A percentile compares a stretch with the other conserved stretches of the same genome.
Conservation (phyloP, 2,797 vertebrate genomes). For the Clarias pachynema region DNA sequence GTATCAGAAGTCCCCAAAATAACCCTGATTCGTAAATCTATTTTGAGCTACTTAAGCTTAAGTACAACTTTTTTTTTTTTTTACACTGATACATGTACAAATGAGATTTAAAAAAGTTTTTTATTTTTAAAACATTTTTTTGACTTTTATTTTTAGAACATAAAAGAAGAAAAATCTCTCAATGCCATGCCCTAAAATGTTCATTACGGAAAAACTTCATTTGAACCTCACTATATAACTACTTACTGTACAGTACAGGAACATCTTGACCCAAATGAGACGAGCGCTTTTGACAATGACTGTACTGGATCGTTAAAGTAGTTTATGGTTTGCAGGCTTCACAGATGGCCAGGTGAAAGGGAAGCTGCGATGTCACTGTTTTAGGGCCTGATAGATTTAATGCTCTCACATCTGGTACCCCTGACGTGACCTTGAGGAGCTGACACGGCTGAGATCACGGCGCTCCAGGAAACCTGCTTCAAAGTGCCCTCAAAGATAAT, state of each 20-base stretch:
- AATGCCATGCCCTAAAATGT: too few relatives aligned
- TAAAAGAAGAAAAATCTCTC: too few relatives aligned
- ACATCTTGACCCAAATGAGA: background rate
- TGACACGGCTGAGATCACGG: conserved; percentile 57
- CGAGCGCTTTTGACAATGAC: background rate
- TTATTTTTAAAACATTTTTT: too few relatives aligned
- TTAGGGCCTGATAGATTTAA: conserved; percentile 46
- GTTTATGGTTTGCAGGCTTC: conserved; percentile 13
- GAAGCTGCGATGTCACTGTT: conserved; percentile 41
- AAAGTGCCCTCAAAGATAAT: conserved; percentile 59
- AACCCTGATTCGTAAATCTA: background rate
- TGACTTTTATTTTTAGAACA: too few relatives aligned
- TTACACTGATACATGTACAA: background rate
- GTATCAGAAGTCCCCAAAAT: conserved; percentile 18
- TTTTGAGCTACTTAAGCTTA: background rate
- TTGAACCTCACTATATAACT: too few relatives aligned
- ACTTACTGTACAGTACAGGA: too few relatives aligned
- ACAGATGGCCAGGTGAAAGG: conserved; percentile 45
- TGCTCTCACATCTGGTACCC: conserved; percentile 62
- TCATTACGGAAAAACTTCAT: too few relatives aligned
- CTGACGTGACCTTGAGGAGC: conserved; percentile 52
- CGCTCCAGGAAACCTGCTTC: conserved; percentile 50
- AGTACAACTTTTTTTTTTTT: background rate
- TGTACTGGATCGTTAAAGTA: conserved; percentile 1
- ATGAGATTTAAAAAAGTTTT: too few relatives aligned